These are phyloP conservation scores for Addax nasomaculatus DNA, from an alignment of 2,113 vertebrate species.

Conservation along the genomic window DNA sequence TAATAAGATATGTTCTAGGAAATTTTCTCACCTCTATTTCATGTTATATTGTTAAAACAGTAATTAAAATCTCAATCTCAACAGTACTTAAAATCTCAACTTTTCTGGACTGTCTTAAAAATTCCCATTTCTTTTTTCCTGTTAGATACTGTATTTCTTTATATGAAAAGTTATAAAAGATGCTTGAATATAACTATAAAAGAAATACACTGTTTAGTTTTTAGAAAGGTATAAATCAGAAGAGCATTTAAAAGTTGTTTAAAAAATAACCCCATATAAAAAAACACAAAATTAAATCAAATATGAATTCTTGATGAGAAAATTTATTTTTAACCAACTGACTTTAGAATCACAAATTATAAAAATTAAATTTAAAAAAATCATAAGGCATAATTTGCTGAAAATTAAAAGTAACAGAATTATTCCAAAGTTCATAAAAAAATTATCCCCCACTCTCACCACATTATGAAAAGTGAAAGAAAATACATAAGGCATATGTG, in stretches of 20 bases:
- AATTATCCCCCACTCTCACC: background rate
- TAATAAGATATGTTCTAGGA: background rate
- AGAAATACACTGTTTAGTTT: background rate
- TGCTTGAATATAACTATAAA: constrained; percentile 21
- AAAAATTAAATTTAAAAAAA: background rate
- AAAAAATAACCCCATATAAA: background rate
- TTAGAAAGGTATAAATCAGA: background rate
- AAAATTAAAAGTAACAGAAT: constrained; percentile 38
- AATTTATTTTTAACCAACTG: background rate
- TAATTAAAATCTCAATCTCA: constrained; percentile 35
- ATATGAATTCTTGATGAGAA: background rate
- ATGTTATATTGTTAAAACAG: constrained; percentile 33
- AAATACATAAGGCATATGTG: background rate
- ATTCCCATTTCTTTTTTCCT: background rate
- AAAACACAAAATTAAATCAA: constrained; percentile 22
- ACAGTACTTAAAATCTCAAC: constrained; percentile 36
- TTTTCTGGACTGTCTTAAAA: constrained; percentile 37
- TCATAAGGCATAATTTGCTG: background rate
- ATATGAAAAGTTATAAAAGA: constrained; percentile 6
- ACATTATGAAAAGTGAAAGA: background rate
- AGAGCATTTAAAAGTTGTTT: background rate
- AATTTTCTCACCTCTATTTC: background rate
- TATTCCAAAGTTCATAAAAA: background rate
- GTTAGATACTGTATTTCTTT: constrained; percentile 7
- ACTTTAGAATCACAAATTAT: background rate